These are phyloP conservation scores for Colaptes auratus DNA, from an alignment of 2,113 vertebrate genomes.

Conservation along the genomic window DNA sequence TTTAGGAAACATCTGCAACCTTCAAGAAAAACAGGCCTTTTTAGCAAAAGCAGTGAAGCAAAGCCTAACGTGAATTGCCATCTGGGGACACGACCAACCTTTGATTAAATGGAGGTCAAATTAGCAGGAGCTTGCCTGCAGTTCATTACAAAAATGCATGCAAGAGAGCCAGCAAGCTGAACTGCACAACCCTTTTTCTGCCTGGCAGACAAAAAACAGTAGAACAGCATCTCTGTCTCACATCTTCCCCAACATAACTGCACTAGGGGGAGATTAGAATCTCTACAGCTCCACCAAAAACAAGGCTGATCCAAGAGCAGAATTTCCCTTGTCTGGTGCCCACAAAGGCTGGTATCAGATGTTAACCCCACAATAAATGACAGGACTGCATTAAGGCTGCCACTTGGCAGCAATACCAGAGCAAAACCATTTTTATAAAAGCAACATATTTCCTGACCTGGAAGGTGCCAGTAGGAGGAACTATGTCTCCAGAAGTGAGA, in stretches of 20 bases:
- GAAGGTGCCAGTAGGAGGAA: not conserved
- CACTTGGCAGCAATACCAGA: not conserved
- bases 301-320: constrained; percentile 9
- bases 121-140: not conserved
- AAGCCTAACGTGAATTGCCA: constrained; percentile 21
- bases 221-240: not conserved
- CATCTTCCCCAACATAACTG: not conserved
- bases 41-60: constrained; percentile 46
- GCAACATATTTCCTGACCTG: not conserved
- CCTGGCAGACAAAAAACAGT: constrained; percentile 2
- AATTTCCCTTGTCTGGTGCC: constrained; percentile 11
- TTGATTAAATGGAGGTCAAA: constrained; percentile 47
- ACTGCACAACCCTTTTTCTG: not conserved
- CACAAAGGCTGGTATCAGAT: not conserved
- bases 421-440: not conserved
- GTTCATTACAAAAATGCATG: constrained; percentile 54
- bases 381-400: not conserved
- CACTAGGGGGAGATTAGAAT: not conserved
- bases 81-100: constrained; percentile 26
- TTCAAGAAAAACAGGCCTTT: constrained; percentile 23
- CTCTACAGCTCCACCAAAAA: constrained; percentile 3
- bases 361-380: not conserved
- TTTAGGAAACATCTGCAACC: constrained; percentile 26
- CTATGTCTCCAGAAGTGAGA: not conserved
- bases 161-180: constrained; percentile 2